Percentiles rank a stretch among this genome's conserved stretches.
Conservation (phyloP, 2,888 invertebrate species). For the Ectobius pallidus region DNA sequence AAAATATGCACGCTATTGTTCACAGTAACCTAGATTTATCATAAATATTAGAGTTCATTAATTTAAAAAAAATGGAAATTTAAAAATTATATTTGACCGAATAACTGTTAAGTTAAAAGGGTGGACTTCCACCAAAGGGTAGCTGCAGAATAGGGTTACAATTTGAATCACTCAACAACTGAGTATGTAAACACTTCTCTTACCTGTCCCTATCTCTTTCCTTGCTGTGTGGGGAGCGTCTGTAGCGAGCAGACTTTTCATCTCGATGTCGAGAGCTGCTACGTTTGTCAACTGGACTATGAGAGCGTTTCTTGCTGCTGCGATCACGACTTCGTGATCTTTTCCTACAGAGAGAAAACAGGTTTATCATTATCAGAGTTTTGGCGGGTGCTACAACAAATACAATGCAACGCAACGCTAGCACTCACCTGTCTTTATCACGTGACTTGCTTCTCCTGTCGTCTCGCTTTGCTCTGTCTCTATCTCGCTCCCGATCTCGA, state of each 20-base stretch:
- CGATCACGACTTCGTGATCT: constrained; percentile 8
- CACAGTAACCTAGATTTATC: too few relatives aligned
- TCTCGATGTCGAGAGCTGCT: constrained; percentile 52
- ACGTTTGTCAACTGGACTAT: constrained; percentile 48
- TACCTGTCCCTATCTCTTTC: constrained; percentile 10
- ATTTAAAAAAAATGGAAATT: too few relatives aligned
- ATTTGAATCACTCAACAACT: too few relatives aligned
- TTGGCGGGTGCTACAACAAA: too few relatives aligned
- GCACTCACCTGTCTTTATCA: constrained; percentile 46
- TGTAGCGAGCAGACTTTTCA: constrained; percentile 12
- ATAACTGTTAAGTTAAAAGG: too few relatives aligned
- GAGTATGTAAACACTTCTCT: too few relatives aligned
- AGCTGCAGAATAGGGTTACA: too few relatives aligned
- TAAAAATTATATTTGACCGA: too few relatives aligned
- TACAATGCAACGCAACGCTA: constrained; percentile 47
- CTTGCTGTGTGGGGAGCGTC: constrained; percentile 6
- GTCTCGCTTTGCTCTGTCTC: constrained; percentile 13
- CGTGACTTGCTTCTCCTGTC: constrained; percentile 47
- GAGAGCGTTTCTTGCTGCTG: constrained; percentile 17
- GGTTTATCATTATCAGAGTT: too few relatives aligned
- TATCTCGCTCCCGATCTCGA: background rate
- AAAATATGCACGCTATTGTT: too few relatives aligned
- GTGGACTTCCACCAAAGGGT: too few relatives aligned
- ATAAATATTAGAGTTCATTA: too few relatives aligned
- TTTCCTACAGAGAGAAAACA: background rate